phyloP scores from a whole-genome alignment of 2,797 vertebrate species.

The Cacajao melanocephalus region DNA sequence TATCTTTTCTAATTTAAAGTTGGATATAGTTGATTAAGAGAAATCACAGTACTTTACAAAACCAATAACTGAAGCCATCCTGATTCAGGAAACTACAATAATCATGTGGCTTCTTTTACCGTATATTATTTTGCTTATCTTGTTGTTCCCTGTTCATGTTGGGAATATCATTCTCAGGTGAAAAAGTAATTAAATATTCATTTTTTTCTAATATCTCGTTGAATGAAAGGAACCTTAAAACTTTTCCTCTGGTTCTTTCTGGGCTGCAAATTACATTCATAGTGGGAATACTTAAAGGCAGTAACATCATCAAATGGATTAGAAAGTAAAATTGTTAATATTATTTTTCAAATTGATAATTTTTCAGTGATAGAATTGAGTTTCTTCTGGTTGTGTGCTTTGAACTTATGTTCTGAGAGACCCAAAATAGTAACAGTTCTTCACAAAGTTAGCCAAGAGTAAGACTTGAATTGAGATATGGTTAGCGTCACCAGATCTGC shows the following conservation, averaged over 20 bases:
- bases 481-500: neutral
- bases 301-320: neutral
- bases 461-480: neutral
- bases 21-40: constrained; percentile 15
- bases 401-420: constrained; percentile 11
- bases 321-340: constrained; percentile 39
- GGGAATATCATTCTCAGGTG: neutral
- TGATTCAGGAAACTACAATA: neutral
- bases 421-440: neutral
- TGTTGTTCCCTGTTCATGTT: neutral
- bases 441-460: neutral
- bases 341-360: neutral
- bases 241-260: neutral
- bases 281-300: neutral
- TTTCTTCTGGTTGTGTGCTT: neutral
- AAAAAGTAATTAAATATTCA: neutral
- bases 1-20: constrained; percentile 34
- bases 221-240: neutral
- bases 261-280: neutral
- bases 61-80: constrained; percentile 13
- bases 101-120: neutral
- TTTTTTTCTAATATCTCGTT: constrained; percentile 10
- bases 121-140: neutral
- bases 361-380: constrained; percentile 1
- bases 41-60: neutral